These are phyloP conservation scores for Cacatua alba DNA, from an alignment of 2,113 vertebrate genomes.

Conservation along the genomic window DNA sequence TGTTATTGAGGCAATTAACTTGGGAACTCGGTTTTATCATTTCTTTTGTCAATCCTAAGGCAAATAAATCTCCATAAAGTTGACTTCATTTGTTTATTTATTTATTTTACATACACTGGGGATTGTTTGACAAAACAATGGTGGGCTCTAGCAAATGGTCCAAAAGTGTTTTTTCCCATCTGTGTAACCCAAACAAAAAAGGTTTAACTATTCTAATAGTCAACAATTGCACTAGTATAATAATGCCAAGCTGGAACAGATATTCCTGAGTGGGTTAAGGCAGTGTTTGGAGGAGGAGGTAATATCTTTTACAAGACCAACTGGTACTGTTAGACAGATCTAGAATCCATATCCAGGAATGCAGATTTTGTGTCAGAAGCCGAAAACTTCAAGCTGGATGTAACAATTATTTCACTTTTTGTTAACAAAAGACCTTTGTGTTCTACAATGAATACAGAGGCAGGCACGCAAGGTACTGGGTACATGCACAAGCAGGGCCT, in stretches of 20 bases:
- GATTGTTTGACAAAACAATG: background rate
- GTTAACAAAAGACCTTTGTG: background rate
- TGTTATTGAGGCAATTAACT: background rate
- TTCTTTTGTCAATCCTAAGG: slow-evolving; percentile 19
- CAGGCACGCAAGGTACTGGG: background rate
- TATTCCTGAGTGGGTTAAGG: background rate
- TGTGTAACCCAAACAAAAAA: background rate
- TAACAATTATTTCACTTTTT: background rate
- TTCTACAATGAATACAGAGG: background rate
- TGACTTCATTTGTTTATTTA: background rate
- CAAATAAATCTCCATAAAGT: background rate
- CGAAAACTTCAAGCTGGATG: background rate
- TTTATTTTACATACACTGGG: background rate
- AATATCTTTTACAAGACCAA: background rate
- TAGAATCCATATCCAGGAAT: background rate
- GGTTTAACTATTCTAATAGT: background rate
- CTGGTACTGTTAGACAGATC: background rate
- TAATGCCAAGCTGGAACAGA: background rate
- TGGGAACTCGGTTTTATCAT: background rate
- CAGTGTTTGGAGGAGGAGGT: background rate
- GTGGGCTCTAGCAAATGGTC: background rate
- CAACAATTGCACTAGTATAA: background rate
- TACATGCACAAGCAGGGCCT: background rate
- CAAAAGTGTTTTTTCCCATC: background rate
- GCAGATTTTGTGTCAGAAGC: background rate